A percentile compares a stretch with the other conserved stretches of the same genome.
Evolutionary conservation across 2,113 vertebrate genomes (phyloP).

Genomic region (Nannobrachium achirus): DNA sequence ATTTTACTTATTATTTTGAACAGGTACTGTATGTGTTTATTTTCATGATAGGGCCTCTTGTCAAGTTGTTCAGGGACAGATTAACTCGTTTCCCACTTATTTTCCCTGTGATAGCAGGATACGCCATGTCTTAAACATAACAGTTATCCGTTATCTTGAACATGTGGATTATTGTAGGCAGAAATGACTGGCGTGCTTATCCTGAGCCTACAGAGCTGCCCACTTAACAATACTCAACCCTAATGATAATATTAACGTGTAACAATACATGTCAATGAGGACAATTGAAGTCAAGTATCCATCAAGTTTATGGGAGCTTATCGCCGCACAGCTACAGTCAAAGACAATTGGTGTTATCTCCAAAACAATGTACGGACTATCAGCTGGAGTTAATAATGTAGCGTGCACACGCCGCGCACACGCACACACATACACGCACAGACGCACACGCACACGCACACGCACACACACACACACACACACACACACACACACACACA

Average conservation of each 20-base stretch:
- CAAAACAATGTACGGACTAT: slow-evolving; percentile 62
- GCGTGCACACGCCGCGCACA: background rate
- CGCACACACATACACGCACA: background rate
- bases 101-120: background rate
- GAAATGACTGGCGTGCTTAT: slow-evolving; percentile 38
- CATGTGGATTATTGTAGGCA: slow-evolving; percentile 60
- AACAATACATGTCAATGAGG: slow-evolving; percentile 39
- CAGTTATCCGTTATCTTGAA: slow-evolving; percentile 45
- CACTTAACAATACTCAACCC: slow-evolving; percentile 42
- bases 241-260: slow-evolving; percentile 56
- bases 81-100: background rate
- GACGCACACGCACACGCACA: slow-evolving; percentile 10
- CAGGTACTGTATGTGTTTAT: too few species aligned
- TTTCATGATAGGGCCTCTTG: background rate
- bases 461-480: slow-evolving; percentile 8
- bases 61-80: background rate
- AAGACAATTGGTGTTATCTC: slow-evolving; percentile 71
- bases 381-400: slow-evolving; percentile 13
- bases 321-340: slow-evolving; percentile 42
- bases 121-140: background rate
- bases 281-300: slow-evolving; percentile 61
- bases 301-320: slow-evolving; percentile 55
- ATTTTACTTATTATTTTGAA: too few species aligned
- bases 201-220: slow-evolving; percentile 8
- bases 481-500: slow-evolving; percentile 1